Percentiles rank a stretch among this genome's conserved stretches.
phyloP scores from a whole-genome alignment of 2,888 invertebrate species.

The Drosophila pseudotalamancana region DNA sequence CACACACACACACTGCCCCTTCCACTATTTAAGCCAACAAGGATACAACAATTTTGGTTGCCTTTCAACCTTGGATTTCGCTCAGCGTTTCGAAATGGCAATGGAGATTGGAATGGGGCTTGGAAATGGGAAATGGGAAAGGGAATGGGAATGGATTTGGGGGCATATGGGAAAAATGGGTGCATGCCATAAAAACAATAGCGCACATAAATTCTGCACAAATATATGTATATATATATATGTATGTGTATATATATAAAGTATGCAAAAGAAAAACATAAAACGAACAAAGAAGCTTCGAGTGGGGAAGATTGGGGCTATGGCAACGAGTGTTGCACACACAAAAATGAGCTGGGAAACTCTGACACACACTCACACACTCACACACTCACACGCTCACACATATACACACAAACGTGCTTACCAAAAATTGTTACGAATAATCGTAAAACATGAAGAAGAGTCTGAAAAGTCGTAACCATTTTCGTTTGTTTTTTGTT shows the following conservation, averaged over 20 bases:
- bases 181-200: conserved; percentile 82
- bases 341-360: conserved; percentile 50
- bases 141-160: conserved; percentile 20
- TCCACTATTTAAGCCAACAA: conserved; percentile 46
- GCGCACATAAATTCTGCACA: conserved; percentile 80
- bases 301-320: neutral
- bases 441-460: conserved; percentile 75
- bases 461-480: conserved; percentile 64
- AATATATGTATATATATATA: conserved; percentile 57
- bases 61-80: conserved; percentile 53
- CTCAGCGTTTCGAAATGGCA: conserved; percentile 37
- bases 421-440: conserved; percentile 48
- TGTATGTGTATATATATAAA: conserved; percentile 43
- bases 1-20: conserved; percentile 9
- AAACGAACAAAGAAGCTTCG: conserved; percentile 56
- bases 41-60: conserved; percentile 66
- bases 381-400: conserved; percentile 9
- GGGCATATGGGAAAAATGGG: conserved; percentile 74
- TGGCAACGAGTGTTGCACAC: conserved; percentile 33
- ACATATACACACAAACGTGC: conserved; percentile 6
- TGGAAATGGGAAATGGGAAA: conserved; percentile 4
- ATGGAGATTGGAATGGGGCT: conserved; percentile 22
- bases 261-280: conserved; percentile 77
- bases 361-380: conserved; percentile 9
- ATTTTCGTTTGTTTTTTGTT: conserved; percentile 42